Base-by-base conservation (phyloP, 2,797 vertebrate species). In the Alauda arvensis region DNA sequence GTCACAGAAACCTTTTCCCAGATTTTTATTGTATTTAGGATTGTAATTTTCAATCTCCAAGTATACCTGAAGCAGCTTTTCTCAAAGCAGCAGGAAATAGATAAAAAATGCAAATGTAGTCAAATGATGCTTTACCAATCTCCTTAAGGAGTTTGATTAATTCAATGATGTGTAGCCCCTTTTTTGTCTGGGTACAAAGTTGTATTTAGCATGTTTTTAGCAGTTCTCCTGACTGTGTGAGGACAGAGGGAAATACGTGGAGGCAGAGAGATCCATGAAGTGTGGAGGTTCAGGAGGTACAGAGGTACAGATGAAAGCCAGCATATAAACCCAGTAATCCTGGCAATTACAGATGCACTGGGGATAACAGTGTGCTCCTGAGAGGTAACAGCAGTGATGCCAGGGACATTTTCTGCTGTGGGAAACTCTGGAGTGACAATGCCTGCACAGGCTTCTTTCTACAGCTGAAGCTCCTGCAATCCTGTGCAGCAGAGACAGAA, bases 401-500 rank as follows among this genome's bases (percentile, higher is more conserved):
- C 77, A 67, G 76, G 81, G 82, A 70, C 53, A 4, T 46, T 57
- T 76, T 29, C 56, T 88, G 87, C 23, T 28, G 7, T 15, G 52
- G 60, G 67, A 24, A 62, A 40, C 79, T 26, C 84, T 66, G 57
- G 45, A 78, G 77, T 65, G 78, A 39, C 85, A 77, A 10, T 60
- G 87, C 67, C 63, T 91, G 77, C 85, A 2, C 53, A 81, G 46
- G 20, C 37, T 87, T 80, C 74, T 70, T 87, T 70, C 84, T 60
- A 14, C 60, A 66, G 42, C 60, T 88, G 76, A 75, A 83, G 76
- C 52, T 77, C 59, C 78, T 89, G 51, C 77, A 90, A 12, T 56
- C n/a, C 91, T 82, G 55, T 18, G 53, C 67, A 52, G 88, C 66
- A 81, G 75, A 91, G 83, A 83, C 88, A 88, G 82, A 85, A 81